Percentiles rank a stretch among this genome's conserved stretches.
Evolutionary conservation across 2,888 invertebrate species (phyloP).

Genomic region (Argyresthia albistria): DNA sequence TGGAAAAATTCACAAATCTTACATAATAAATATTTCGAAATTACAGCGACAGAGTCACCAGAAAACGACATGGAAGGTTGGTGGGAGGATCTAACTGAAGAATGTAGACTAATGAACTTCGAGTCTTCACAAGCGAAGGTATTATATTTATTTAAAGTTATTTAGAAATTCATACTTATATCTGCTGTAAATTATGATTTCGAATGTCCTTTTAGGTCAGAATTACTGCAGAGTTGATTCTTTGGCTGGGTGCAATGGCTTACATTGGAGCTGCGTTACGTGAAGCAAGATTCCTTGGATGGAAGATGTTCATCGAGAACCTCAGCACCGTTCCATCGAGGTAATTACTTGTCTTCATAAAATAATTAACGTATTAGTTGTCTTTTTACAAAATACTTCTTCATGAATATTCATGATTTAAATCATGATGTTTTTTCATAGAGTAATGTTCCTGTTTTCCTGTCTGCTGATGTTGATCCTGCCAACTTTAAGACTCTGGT

Average conservation of each 20-base stretch:
- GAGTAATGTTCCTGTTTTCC: constrained; percentile 95
- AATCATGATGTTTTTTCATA: no score
- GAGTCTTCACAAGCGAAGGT: constrained; percentile 71
- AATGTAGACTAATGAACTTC: constrained; percentile 80
- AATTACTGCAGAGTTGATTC: constrained; percentile 82
- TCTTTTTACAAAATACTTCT: no score
- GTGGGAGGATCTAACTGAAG: constrained; percentile 81
- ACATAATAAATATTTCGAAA: no score
- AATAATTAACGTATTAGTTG: no score
- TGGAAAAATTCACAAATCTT: no score
- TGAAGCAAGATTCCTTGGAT: constrained; percentile 92
- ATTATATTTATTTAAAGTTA: constrained; percentile 2
- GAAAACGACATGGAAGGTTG: constrained; percentile 74
- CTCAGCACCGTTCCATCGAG: constrained; percentile 78
- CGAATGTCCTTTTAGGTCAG: constrained; percentile 66
- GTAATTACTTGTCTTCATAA: constrained; percentile 19
- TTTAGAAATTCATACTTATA: background rate
- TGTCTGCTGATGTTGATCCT: constrained; percentile 90
- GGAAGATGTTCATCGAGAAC: constrained; percentile 95
- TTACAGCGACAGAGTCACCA: constrained; percentile 30
- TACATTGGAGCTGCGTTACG: constrained; percentile 89
- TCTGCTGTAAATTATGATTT: background rate
- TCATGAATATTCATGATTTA: no score
- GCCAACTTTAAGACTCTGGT: constrained; percentile 87
- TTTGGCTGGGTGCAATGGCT: constrained; percentile 86